Evolutionary conservation across 1,140 invertebrate genomes (phyloP).

Genomic region (Lucilia cuprina): DNA sequence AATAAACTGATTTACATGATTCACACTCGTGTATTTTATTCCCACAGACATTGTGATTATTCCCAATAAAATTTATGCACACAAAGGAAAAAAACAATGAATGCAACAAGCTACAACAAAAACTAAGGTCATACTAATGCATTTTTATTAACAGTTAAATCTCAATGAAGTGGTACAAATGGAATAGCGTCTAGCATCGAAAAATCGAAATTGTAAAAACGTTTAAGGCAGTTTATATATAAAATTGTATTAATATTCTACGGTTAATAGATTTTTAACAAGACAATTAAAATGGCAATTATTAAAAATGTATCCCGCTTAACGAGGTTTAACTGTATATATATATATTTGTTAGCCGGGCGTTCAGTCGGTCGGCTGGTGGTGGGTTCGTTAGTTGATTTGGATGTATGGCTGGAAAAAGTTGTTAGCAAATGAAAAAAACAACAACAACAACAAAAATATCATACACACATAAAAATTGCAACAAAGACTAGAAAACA

Average conservation of each 20-base stretch:
- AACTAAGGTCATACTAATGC: constrained; percentile 4
- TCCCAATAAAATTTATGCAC: not conserved
- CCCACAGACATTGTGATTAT: not conserved
- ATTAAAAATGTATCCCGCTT: too few relatives aligned
- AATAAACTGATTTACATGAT: not conserved
- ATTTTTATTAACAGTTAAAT: too few relatives aligned
- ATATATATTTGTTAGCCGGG: not conserved
- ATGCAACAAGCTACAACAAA: not conserved
- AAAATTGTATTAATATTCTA: too few relatives aligned
- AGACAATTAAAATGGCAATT: too few relatives aligned
- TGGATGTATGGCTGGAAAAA: not conserved
- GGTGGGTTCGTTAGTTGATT: not conserved
- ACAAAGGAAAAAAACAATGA: constrained; percentile 1
- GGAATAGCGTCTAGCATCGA: too few relatives aligned
- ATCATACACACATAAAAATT: not conserved
- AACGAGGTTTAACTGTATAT: too few relatives aligned
- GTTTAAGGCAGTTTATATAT: too few relatives aligned
- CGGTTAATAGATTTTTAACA: too few relatives aligned
- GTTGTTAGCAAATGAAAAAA: not conserved
- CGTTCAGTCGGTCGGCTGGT: not conserved
- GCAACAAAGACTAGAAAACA: not conserved
- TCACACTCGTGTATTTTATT: not conserved
- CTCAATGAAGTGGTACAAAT: too few relatives aligned
- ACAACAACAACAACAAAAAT: not conserved
- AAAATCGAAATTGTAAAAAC: too few relatives aligned